Base-by-base conservation (phyloP, 2,113 vertebrate species). In the Melanocharis versteri region DNA sequence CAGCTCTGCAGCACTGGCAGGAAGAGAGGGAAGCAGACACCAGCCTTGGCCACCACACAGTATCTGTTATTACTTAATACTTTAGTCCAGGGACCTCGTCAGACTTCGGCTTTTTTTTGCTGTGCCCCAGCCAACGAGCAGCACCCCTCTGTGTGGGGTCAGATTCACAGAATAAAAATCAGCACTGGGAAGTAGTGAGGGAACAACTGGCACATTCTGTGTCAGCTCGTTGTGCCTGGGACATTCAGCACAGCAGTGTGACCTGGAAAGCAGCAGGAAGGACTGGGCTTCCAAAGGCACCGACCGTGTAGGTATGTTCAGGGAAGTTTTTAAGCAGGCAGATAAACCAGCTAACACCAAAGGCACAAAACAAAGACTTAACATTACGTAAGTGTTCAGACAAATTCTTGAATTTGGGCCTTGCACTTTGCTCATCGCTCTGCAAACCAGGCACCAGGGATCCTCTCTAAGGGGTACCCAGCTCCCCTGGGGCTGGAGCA, bases 291-390 rank as follows among this genome's bases (percentile, higher is more conserved):
- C 87, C 37, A 40, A 66, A 53, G 61, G 6, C 56, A 10, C 0
- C 0, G 44, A 11, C 24, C 4, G 3, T 8, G 51, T 35, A 71
- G 48, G 40, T 6, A 4, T 1, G 0, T 44, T 21, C 53, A 22
- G 79, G 48, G 3, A 54, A 24, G 54, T 16, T 87, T 81, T 91
- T 30, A 57, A 72, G 45, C 57, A 85, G 61, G 10, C 8, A 30
- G 21, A 60, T 33, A 85, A 90, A 84, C 4, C 60, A 33, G 15
- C 9, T 39, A 23, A 42, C 13, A 71, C 8, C 54, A 27, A 61
- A 68, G 71, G 54, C 61, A 83, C 6, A 26, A 77, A 72, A 10
- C 42, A 75, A 51, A 73, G 47, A 11, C 51, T 58, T 28, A 17
- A 24, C n/a, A 47, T 37, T 11, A 35, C 7, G 0, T 4, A 14